These are phyloP conservation scores for Coelopa frigida DNA, from an alignment of 1,140 invertebrate species.

Conservation along the genomic window DNA sequence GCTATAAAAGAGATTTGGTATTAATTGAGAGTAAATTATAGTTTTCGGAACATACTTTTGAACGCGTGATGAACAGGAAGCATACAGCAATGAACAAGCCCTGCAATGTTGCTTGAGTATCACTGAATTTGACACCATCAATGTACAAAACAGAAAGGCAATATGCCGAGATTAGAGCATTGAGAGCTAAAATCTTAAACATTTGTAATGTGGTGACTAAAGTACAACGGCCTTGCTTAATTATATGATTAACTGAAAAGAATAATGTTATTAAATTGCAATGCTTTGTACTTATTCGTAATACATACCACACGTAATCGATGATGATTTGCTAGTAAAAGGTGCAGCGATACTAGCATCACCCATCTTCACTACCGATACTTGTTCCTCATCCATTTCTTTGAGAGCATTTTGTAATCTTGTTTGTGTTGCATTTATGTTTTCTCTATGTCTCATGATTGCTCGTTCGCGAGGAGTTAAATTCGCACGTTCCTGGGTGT, in stretches of 20 bases:
- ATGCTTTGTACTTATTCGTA: too few species aligned
- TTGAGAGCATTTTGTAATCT: conserved; percentile 58
- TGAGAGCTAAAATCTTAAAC: conserved; percentile 99
- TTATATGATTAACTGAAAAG: conserved; percentile 89
- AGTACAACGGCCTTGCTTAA: conserved; percentile 98
- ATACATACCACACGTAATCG: conserved; percentile 78
- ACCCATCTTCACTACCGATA: conserved; percentile 86
- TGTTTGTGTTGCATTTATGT: conserved; percentile 40
- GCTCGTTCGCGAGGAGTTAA: conserved; percentile 39
- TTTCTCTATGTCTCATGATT: conserved; percentile 34
- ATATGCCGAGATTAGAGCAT: conserved; percentile 95
- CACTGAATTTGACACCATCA: conserved; percentile 97
- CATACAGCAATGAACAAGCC: conserved; percentile 89
- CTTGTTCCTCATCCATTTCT: conserved; percentile 87
- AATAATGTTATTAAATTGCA: not conserved
- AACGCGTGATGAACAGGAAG: conserved; percentile 96
- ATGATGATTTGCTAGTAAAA: conserved; percentile 96
- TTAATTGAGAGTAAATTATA: not conserved
- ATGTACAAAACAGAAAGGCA: conserved; percentile 97
- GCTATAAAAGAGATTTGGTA: conserved; percentile 51
- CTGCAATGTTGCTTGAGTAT: conserved; percentile 94
- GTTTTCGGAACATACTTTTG: conserved; percentile 86
- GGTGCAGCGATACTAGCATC: conserved; percentile 99
- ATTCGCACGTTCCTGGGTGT: conserved; percentile 13
- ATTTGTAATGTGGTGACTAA: conserved; percentile 98